Percentiles rank a stretch among this genome's conserved stretches.
Evolutionary conservation across 2,888 invertebrate genomes (phyloP).

Genomic region (Opisthograptis luteolata): DNA sequence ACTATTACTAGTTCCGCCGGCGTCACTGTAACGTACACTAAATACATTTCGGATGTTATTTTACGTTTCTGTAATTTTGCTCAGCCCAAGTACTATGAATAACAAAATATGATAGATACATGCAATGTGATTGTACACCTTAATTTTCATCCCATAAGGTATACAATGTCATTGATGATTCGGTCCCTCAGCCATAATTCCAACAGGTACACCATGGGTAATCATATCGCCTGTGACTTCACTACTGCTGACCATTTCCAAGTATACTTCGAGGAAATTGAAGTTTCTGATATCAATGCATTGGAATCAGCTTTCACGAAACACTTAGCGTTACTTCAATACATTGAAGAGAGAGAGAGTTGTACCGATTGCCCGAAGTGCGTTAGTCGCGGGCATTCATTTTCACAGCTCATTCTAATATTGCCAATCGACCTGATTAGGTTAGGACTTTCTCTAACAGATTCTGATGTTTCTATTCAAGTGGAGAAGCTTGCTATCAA

Average conservation of each 20-base stretch:
- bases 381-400: too few relatives aligned
- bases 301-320: background rate
- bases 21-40: constrained; percentile 30
- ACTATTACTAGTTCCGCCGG: constrained; percentile 35
- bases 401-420: too few relatives aligned
- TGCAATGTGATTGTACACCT: constrained; percentile 30
- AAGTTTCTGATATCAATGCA: background rate
- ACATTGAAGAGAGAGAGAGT: background rate
- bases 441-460: too few relatives aligned
- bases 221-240: constrained; percentile 14
- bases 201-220: constrained; percentile 11
- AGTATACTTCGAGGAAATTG: background rate
- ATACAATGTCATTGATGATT: constrained; percentile 27
- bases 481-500: too few relatives aligned
- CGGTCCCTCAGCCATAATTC: constrained; percentile 24
- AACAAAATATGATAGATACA: constrained; percentile 23
- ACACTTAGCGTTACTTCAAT: background rate
- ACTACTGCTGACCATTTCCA: constrained; percentile 27
- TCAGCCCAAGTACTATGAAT: constrained; percentile 56
- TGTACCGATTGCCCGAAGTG: too few relatives aligned
- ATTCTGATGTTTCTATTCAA: too few relatives aligned
- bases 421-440: too few relatives aligned
- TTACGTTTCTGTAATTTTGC: constrained; percentile 45
- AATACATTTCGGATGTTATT: constrained; percentile 32
- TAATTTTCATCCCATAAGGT: constrained; percentile 16